A percentile compares a stretch with the other conserved stretches of the same genome.
phyloP scores from a whole-genome alignment of 2,113 vertebrate genomes.

The Leptocoma aspasia region DNA sequence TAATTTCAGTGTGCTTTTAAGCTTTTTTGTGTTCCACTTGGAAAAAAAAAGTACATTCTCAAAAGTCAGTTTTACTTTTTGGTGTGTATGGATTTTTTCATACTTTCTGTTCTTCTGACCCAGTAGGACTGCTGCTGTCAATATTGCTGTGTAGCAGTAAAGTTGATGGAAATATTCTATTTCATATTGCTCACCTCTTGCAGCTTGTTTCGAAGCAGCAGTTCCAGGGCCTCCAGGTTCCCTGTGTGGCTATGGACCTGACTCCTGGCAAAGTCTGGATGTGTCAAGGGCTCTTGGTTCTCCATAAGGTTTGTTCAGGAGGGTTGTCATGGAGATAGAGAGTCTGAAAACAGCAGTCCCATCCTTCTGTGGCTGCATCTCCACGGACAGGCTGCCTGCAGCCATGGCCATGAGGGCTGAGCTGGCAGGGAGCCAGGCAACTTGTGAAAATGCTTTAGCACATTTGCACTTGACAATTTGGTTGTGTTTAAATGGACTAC shows the following conservation, averaged over 20 bases:
- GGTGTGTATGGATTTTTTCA: background rate
- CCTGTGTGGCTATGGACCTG: accelerated
- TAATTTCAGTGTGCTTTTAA: background rate
- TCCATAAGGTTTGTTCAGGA: background rate
- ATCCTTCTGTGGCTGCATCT: background rate
- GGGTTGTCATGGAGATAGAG: background rate
- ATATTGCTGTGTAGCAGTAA: background rate
- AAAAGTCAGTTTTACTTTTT: background rate
- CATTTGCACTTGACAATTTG: background rate
- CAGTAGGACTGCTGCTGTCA: background rate
- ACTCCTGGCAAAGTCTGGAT: background rate
- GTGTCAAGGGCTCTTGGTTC: background rate
- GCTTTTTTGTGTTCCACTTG: background rate
- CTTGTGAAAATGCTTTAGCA: background rate
- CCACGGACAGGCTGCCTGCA: background rate
- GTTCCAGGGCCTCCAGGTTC: background rate
- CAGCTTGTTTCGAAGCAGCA: background rate
- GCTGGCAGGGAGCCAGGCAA: background rate
- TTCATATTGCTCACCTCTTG: background rate
- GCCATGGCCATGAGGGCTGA: background rate
- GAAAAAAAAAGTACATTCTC: background rate
- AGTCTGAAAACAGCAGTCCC: background rate
- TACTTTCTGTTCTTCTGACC: background rate
- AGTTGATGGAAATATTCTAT: background rate
- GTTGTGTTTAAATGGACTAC: background rate